Evolutionary conservation across 2,888 invertebrate species (phyloP).

Genomic region (Gibbula magus): DNA sequence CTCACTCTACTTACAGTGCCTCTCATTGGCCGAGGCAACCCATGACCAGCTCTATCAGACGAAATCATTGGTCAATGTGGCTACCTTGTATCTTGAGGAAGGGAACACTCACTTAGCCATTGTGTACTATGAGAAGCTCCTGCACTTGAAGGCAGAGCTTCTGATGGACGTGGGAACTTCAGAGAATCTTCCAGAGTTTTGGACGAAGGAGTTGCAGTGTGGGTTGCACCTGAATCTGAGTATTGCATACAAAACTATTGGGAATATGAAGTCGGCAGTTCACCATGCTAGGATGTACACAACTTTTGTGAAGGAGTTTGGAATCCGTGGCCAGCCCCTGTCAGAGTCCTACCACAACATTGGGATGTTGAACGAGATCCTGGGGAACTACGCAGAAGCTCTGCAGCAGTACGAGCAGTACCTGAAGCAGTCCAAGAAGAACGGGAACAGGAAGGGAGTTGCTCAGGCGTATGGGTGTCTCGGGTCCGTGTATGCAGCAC

Average conservation of each 20-base stretch:
- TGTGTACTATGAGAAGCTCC: constrained; percentile 69
- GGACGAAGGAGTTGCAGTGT: constrained; percentile 69
- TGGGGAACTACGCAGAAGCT: constrained; percentile 67
- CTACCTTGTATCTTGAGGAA: constrained; percentile 68
- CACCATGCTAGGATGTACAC: constrained; percentile 61
- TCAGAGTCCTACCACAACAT: constrained; percentile 68
- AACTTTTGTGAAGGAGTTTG: constrained; percentile 24
- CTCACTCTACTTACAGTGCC: constrained; percentile 68
- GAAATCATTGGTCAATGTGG: constrained; percentile 71
- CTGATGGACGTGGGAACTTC: constrained; percentile 48
- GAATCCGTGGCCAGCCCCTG: constrained; percentile 18
- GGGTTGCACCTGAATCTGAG: constrained; percentile 71
- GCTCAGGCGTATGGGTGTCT: constrained; percentile 71
- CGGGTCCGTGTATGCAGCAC: constrained; percentile 67
- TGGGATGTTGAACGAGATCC: constrained; percentile 69
- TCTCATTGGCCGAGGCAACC: constrained; percentile 65
- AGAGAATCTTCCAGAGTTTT: constrained; percentile 64
- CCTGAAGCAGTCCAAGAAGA: constrained; percentile 55
- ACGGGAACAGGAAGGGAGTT: constrained; percentile 57
- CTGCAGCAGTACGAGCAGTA: constrained; percentile 65
- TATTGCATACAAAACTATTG: constrained; percentile 72
- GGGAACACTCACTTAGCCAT: constrained; percentile 69
- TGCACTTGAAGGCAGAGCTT: constrained; percentile 66
- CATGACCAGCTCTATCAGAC: constrained; percentile 72
- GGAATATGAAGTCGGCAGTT: constrained; percentile 64